Base-by-base conservation (phyloP, 2,888 invertebrate genomes). In the Osedax fenrisi region DNA sequence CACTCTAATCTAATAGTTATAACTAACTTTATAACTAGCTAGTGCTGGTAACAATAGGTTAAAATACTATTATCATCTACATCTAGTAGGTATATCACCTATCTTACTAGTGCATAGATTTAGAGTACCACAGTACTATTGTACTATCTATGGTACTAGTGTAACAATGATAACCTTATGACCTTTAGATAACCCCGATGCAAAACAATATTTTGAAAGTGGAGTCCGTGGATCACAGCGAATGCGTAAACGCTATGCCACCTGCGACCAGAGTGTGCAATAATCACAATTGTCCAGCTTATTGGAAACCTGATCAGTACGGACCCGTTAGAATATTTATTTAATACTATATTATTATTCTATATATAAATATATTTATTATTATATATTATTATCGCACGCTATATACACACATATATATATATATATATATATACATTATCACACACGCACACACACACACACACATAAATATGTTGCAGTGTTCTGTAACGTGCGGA, bases 401-500 rank as follows among this genome's bases (percentile, higher is more conserved):
- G n/a, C n/a, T n/a, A n/a, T n/a, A 41, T 41, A 41, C 17, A 41
- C 17, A 41, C 17, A 41, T 41, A 17, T 41, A 41, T 41, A 41
- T 41, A 41, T 41, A 41, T 41, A 41, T 41, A 41, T 41, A 41
- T 41, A 41, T 41, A 41, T 41, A 41, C 41, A 41, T 41, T 10
- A 10, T 10, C 41, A 41, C 17, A 41, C 17, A 41, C 41, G 17
- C 17, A 41, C 17, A 41, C 17, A 41, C 17, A 41, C 17, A 41
- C 41, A 41, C 41, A 41, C 17, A 41, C 17, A 41, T 41, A 41
- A 10, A 41, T 41, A 41, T 41, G 25, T 80, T 83, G 27, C 86
- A 94, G 92, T 95, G 95, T 83, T 94, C 94, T n/a, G 91, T 90
- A 10, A 90, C 91, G 10, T 95, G 94, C 82, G 94, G 93, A 10